phyloP scores from a whole-genome alignment of 2,888 invertebrate species.

The Heteropelma amictum region DNA sequence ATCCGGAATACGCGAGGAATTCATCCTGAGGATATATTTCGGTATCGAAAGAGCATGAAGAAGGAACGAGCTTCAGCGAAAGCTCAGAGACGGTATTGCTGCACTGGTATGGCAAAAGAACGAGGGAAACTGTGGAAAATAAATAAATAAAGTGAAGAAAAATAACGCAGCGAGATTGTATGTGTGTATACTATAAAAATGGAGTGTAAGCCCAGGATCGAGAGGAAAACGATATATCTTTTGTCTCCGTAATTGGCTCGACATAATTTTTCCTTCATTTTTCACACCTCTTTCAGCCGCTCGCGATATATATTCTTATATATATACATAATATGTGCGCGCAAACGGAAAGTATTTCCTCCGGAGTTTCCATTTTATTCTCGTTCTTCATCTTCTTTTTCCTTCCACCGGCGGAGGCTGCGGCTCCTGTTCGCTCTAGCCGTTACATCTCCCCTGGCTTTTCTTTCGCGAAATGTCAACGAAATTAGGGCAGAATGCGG shows the following conservation, averaged over 20 bases:
- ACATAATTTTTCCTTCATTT: conserved; percentile 68
- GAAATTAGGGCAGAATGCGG: background rate
- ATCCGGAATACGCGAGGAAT: conserved; percentile 34
- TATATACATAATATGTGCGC: background rate
- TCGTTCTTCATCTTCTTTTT: conserved; percentile 6
- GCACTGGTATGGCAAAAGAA: conserved; percentile 6
- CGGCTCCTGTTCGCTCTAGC: too few relatives aligned
- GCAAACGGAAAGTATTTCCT: background rate
- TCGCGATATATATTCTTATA: conserved; percentile 7
- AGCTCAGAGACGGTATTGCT: background rate
- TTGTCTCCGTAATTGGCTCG: conserved; percentile 65
- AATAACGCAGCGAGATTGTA: background rate
- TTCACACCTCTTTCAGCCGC: conserved; percentile 58
- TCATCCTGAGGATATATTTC: conserved; percentile 29
- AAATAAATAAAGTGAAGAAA: conserved; percentile 3
- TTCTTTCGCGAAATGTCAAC: background rate
- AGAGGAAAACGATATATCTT: conserved; percentile 45
- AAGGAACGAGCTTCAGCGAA: background rate
- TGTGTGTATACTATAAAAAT: too few relatives aligned
- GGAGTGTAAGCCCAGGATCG: conserved; percentile 46
- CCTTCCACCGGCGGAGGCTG: too few relatives aligned
- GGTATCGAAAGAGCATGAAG: background rate
- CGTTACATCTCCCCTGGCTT: background rate
- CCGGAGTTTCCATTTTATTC: conserved; percentile 39
- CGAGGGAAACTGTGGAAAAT: conserved; percentile 12